Percentiles rank a stretch among this genome's conserved stretches.
phyloP scores from a whole-genome alignment of 2,888 invertebrate species.

The Volucella inanis region DNA sequence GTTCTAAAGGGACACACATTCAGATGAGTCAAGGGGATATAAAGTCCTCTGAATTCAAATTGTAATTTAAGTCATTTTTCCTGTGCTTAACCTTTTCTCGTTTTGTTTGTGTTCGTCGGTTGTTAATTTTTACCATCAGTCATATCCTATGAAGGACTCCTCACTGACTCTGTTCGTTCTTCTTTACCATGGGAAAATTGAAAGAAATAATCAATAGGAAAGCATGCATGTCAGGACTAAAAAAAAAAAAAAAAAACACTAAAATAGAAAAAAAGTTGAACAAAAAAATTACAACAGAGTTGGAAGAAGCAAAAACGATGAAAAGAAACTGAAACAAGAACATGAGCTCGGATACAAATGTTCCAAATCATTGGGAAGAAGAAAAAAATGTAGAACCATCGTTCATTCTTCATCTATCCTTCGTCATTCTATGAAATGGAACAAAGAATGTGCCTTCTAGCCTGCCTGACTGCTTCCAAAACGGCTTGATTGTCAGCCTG shows the following conservation, averaged over 20 bases:
- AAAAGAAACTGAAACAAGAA: slow-evolving; percentile 34
- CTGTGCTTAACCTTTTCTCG: slow-evolving; percentile 14
- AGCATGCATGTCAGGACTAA: slow-evolving; percentile 6
- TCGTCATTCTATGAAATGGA: slow-evolving; percentile 20
- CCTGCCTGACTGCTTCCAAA: no score
- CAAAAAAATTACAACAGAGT: slow-evolving; percentile 12
- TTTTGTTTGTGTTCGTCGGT: slow-evolving; percentile 23
- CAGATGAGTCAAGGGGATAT: slow-evolving; percentile 14
- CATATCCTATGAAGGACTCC: background rate
- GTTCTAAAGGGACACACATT: slow-evolving; percentile 3
- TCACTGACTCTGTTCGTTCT: background rate
- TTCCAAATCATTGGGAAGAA: slow-evolving; percentile 34
- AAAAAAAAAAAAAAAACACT: background rate
- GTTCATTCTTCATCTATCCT: slow-evolving; percentile 43
- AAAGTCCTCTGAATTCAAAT: slow-evolving; percentile 22
- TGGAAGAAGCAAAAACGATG: background rate
- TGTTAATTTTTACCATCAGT: slow-evolving; percentile 29
- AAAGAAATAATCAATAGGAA: slow-evolving; percentile 23
- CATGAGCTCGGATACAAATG: slow-evolving; percentile 36
- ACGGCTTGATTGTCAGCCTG: no score
- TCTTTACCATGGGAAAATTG: background rate
- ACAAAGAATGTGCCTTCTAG: slow-evolving; percentile 34
- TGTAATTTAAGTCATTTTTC: slow-evolving; percentile 41
- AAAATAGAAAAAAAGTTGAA: slow-evolving; percentile 5
- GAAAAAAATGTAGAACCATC: slow-evolving; percentile 28